A percentile compares a stretch with the other conserved stretches of the same genome.
Evolutionary conservation across 1,140 invertebrate species (phyloP).

Genomic region (Camponotus vicinus): DNA sequence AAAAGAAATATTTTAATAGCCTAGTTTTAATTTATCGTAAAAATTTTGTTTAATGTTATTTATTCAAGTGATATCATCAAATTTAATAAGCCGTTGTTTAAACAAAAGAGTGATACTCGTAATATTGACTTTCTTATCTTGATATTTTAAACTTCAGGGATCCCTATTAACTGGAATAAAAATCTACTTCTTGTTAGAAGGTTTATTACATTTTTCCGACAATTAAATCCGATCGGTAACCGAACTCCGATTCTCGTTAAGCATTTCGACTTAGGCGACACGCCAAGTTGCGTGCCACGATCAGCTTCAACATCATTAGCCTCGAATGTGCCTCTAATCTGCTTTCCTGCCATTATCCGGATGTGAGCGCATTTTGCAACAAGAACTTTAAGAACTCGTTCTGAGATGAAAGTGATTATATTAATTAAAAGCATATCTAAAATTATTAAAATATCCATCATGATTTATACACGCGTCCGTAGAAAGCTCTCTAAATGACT

Average conservation of each 20-base stretch:
- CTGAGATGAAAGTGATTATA: background rate
- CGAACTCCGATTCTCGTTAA: constrained; percentile 61
- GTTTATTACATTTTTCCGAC: background rate
- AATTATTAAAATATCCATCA: constrained; percentile 2
- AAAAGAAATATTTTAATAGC: too few species aligned
- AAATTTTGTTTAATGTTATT: too few species aligned
- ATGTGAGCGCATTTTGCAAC: background rate
- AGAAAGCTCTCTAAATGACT: constrained; percentile 10
- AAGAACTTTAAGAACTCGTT: constrained; percentile 34
- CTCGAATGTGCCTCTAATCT: constrained; percentile 36
- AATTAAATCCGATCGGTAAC: constrained; percentile 64
- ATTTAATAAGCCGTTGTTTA: too few species aligned
- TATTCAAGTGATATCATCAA: too few species aligned
- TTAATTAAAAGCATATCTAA: background rate
- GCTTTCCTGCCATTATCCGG: constrained; percentile 20
- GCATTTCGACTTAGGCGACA: constrained; percentile 64
- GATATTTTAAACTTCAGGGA: too few species aligned
- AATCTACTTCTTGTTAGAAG: background rate
- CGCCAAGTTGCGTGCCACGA: constrained; percentile 67
- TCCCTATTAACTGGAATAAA: background rate
- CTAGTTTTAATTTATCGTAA: too few species aligned
- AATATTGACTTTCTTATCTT: too few species aligned
- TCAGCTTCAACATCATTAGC: constrained; percentile 34
- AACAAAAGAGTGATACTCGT: too few species aligned
- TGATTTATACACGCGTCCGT: background rate